A percentile compares a stretch with the other conserved stretches of the same genome.
phyloP scores from a whole-genome alignment of 2,113 vertebrate species.

The Lathamus discolor region DNA sequence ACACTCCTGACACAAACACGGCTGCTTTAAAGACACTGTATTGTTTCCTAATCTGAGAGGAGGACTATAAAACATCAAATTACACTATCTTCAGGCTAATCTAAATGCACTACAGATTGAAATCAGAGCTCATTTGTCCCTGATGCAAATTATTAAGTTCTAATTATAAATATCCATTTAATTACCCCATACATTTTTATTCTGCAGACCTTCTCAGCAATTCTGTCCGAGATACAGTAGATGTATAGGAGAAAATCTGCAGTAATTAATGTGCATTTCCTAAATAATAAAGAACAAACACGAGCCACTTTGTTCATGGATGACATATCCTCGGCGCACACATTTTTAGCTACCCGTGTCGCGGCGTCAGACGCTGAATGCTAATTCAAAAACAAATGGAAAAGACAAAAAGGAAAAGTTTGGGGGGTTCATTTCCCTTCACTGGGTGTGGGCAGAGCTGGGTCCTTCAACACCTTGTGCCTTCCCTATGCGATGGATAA shows the following conservation, averaged over 20 bases:
- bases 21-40: slow-evolving; percentile 67
- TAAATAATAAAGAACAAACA: slow-evolving; percentile 75
- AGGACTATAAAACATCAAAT: slow-evolving; percentile 80
- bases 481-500: neutral
- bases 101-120: slow-evolving; percentile 81
- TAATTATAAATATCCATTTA: slow-evolving; percentile 87
- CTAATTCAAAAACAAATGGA: slow-evolving; percentile 34
- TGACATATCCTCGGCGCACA: slow-evolving; percentile 15
- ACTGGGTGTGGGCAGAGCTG: neutral
- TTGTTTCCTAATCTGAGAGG: slow-evolving; percentile 82
- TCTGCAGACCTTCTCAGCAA: slow-evolving; percentile 76
- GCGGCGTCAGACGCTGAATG: neutral
- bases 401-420: slow-evolving; percentile 16
- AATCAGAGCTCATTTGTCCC: slow-evolving; percentile 84
- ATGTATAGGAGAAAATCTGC: slow-evolving; percentile 70
- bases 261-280: slow-evolving; percentile 77
- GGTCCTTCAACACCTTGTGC: neutral
- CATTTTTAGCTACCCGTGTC: slow-evolving; percentile 51
- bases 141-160: slow-evolving; percentile 86
- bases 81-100: slow-evolving; percentile 78
- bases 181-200: slow-evolving; percentile 82
- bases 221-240: slow-evolving; percentile 68
- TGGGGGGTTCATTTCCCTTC: neutral
- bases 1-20: slow-evolving; percentile 68
- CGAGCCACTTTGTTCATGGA: slow-evolving; percentile 66